Conservation (phyloP, 2,113 vertebrate genomes). For the Bungarus multicinctus region DNA sequence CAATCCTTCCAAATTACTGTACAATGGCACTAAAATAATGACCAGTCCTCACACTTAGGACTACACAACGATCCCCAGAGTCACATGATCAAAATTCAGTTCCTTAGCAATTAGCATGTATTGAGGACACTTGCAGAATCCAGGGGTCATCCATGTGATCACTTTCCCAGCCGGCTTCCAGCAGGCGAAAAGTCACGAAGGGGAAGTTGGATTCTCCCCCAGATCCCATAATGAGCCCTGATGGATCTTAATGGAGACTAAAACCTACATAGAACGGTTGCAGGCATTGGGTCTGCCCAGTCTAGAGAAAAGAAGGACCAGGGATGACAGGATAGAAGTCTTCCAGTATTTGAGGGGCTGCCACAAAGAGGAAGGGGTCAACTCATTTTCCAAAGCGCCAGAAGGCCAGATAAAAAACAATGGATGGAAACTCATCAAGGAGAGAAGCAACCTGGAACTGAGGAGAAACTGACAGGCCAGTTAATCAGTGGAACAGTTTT, state of each 20-base stretch:
- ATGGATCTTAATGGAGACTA: not conserved
- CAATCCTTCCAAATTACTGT: not conserved
- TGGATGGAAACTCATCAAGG: not conserved
- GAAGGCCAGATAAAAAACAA: not conserved
- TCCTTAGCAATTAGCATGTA: not conserved
- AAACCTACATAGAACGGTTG: not conserved
- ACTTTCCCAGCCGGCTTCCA: no score
- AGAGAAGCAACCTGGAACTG: not conserved
- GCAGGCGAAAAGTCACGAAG: no score
- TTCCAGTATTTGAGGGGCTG: not conserved
- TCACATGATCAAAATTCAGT: not conserved
- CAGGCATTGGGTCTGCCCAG: not conserved
- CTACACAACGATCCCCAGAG: not conserved
- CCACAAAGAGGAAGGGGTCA: not conserved
- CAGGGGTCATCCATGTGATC: not conserved
- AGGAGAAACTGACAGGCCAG: not conserved
- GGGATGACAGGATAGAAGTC: not conserved
- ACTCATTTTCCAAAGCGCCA: accelerated
- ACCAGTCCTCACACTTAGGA: not conserved
- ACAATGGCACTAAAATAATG: not conserved
- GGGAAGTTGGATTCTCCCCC: not conserved
- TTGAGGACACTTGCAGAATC: not conserved
- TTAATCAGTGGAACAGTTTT: not conserved
- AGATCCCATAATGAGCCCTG: not conserved
- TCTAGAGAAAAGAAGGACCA: not conserved